A percentile compares a stretch with the other conserved stretches of the same genome.
phyloP scores from a whole-genome alignment of 1,140 invertebrate species.

The Eumaeus atala region DNA sequence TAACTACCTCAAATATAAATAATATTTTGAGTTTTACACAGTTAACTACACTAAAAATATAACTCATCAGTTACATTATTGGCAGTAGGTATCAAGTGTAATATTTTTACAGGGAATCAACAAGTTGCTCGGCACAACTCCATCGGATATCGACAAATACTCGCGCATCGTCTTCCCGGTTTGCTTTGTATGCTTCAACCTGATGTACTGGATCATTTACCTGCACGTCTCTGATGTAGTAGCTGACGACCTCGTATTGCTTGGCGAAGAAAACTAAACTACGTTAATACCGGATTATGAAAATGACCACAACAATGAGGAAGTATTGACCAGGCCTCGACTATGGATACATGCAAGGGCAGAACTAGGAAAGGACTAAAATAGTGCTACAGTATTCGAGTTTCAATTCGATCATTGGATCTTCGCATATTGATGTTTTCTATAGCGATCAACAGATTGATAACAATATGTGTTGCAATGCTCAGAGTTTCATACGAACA shows the following conservation, averaged over 20 bases:
- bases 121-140: slow-evolving; percentile 92
- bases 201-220: slow-evolving; percentile 99
- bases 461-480: slow-evolving; percentile 16
- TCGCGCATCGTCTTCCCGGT: slow-evolving; percentile 96
- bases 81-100: slow-evolving; percentile 25
- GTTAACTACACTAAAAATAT: no score
- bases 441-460: no score
- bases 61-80: background rate
- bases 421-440: no score
- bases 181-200: slow-evolving; percentile 97
- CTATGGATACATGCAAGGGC: no score
- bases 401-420: no score
- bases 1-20: no score
- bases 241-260: slow-evolving; percentile 91
- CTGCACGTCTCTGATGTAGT: slow-evolving; percentile 95
- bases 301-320: background rate
- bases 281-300: background rate
- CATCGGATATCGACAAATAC: slow-evolving; percentile 97
- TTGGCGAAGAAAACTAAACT: slow-evolving; percentile 85
- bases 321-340: no score
- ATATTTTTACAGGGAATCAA: slow-evolving; percentile 81
- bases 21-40: no score
- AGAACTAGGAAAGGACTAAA: no score
- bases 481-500: no score
- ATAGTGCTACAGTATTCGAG: no score